Evolutionary conservation across 2,888 invertebrate species (phyloP), one percentile per base, ranked within the genome.

Genomic region (Clusia tigrina): DNA sequence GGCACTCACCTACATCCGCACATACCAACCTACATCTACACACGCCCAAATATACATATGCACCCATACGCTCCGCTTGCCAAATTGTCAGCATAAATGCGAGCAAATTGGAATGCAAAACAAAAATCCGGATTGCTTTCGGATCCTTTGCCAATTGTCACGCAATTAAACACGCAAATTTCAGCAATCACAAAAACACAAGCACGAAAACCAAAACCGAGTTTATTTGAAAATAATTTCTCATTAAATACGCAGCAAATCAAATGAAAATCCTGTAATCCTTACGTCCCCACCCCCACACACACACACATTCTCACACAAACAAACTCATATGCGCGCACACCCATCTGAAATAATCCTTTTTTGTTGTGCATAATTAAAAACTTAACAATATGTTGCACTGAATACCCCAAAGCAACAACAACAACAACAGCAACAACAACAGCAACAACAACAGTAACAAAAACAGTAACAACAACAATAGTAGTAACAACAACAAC

Each of bases 221-320:
- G 22, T 52, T 52, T 20, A 77, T 75, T 75, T 67, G 76, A 74
- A 75, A 74, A 76, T 77, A 76, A 75, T 75, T 76, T 77, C 72
- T 76, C 76, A 77, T 75, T 77, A 75, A 75, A 75, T 72, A 71
- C 74, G 72, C 76, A 73, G 76, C 74, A 76, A 76, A 77, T 74
- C 76, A 76, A 76, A 72, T 69, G 74, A 73, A 76, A 75, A 72
- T 64, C 64, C 66, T 25, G 18, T 55, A 56, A 56, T 22, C 56
- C 38, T 10, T 15, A 55, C 38, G 37, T 15, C 55, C n/a, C n/a
- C n/a, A 55, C 12, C 12, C 37, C 9, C 23, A 56, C 53, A 46
- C 17, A 37, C 22, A 52, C 37, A 46, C 23, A 22, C 42, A 24
- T n/a, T 17, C 37, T 46, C 57, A 57, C 25, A 25, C 2, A 52